Evolutionary conservation across 1,140 invertebrate species (phyloP), one percentile per base, ranked within the genome.

Genomic region (Proctacanthus coquilletti): DNA sequence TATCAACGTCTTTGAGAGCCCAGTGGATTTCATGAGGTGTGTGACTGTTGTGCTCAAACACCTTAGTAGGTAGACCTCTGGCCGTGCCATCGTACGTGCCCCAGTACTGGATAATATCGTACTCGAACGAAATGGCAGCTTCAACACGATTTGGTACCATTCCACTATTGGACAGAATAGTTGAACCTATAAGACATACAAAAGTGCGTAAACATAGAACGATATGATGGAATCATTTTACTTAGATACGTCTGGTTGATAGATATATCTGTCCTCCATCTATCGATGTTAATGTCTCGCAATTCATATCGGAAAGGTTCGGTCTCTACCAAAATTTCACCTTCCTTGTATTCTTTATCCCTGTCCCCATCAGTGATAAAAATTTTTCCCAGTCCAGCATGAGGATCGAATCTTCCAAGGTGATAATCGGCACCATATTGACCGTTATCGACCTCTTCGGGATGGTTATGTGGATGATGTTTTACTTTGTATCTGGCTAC

Each of bases 281-380:
- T 53, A 42, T 75, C 73, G 34, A 80, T 64, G 41, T 72, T 72
- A 2, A 83, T 69, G 23, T 66, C 58, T 23, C 63, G 71, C 41
- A 87, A 50, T 51, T 83, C 77, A 51, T 87, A 87, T 36, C 64
- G 66, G 13, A 73, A 65, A 5, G 83, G 80, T 56, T 86, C 81
- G 0, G 73, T 75, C 58, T 85, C 82, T 1, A 84, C 69, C 2
- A 87, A 59, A 19, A 86, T 66, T 49, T 87, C 77, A 2, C 83
- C 82, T 8, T 69, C 67, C 23, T 71, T 70, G 31, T 65, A 69
- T 36, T 66, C 62, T 31, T 66, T 66, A 25, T 72, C 69, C 41
- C 70, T 66, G 51, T 74, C 47, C 17, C 71, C 68, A 50, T 75
- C 73, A 15, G 77, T 71, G 21, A 80, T 72, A 41, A 65, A 62